Evolutionary conservation across 2,113 vertebrate species (phyloP), one percentile per base, ranked within the genome.

Genomic region (Garra rufa): DNA sequence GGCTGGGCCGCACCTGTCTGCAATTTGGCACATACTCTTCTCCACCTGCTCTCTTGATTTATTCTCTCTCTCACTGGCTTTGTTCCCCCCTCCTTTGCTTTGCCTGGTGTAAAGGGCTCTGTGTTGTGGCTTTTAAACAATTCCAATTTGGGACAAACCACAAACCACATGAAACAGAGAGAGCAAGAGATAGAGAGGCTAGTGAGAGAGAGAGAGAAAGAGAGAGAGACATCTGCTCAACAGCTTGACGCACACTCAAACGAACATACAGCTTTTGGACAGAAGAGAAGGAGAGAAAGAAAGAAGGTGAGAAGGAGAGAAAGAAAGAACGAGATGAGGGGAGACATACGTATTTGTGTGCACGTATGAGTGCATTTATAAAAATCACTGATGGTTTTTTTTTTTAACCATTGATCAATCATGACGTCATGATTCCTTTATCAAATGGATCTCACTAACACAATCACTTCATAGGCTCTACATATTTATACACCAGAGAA

Each of bases 1-100:
- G 85, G 34, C 86, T 82, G 59, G 17, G 48, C 55, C 71, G 83
- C 90, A 90, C 89, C 88, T 91, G 90, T 87, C 89, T 88, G 88
- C 83, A 89, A 91, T 90, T 89, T 89, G 88, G 88, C 85, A 85
- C 85, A 88, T 87, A 84, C 79, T 84, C 86, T 90, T 88, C 87
- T 89, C 85, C 90, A 91, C 91, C 91, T 91, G 91, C 87, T 90
- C 83, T 75, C 85, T 89, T 85, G 19, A 75, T 84, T 76, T 82
- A 76, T 81, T 83, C 82, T 50, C 76, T 50, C 43, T 26, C 81
- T 43, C 38, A 65, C 65, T 82, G 69, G n/a, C 85, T 81, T 80
- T 80, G 82, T 85, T 84, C 82, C 44, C 52, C 59, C 82, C 50
- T 75, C 57, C 63, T 71, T 61, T 52, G 65, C 83, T 79, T 52